Evolutionary conservation across 2,888 invertebrate species (phyloP), one percentile per base, ranked within the genome.

Genomic region (Ectemnius cavifrons): DNA sequence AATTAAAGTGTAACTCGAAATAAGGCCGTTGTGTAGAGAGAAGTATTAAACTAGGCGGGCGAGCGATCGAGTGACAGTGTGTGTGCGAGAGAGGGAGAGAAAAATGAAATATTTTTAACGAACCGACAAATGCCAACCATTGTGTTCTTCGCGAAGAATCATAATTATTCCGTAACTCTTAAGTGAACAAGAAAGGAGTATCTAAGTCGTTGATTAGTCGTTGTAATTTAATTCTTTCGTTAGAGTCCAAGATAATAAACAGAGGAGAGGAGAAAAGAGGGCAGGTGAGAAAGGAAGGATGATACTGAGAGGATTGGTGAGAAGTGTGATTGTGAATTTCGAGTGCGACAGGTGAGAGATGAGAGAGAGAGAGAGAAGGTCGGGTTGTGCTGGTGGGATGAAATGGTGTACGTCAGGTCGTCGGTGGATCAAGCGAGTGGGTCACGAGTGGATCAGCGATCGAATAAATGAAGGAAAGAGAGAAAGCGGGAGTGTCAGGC

Each of bases 101-200:
- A 70, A 75, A 75, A 80, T 68, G 73, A 80, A 75, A 87, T 87
- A 87, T 88, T 88, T 87, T 86, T 87, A 85, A 88, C 74, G 80
- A 85, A 82, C 81, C 80, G 79, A 84, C 79, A 82, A 88, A 87
- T 86, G 87, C 89, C 88, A 88, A 88, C 82, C 78, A 89, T 89
- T 89, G 89, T 89, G 89, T 89, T 89, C 89, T 37, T 85, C 75
- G 75, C 85, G 80, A 37, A 86, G 86, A 86, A 87, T 87, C 86
- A 86, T 87, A 87, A 86, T 88, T 88, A 86, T 87, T 87, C 85
- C 82, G 79, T 87, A 87, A 87, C 68, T 82, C 76, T 86, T 87
- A 87, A 87, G 79, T 84, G 71, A 82, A 75, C 37, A 71, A 67
- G 71, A 80, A 77, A 80, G 73, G 67, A 71, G 82, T 86, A 85